Base-by-base conservation (phyloP, 35 echinoderm and acorn worm species). In the Eucidaris tribuloides region DNA sequence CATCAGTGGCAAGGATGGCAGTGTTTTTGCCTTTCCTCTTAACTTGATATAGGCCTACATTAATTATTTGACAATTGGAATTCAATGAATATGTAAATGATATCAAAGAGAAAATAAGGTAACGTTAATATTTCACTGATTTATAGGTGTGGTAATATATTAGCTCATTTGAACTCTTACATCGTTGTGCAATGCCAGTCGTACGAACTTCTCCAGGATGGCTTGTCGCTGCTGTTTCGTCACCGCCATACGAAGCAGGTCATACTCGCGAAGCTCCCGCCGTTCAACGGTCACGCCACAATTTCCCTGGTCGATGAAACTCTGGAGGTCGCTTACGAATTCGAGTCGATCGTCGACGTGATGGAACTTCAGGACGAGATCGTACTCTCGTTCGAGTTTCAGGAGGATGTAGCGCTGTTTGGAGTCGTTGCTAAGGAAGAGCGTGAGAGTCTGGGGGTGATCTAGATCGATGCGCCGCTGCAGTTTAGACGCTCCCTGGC, bases 301-400 rank as follows among this genome's bases (percentile, higher is more conserved):
- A 23, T 54, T 45, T 55, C 35, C 17, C 35, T 37, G 34, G 34
- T 38, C 54, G 15, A 86, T 42, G 71, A 86, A 86, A 11, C 42
- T 57, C 17, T 78, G 43, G 19, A 86, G 31, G 18, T 86, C 84
- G n/a, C 50, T 77, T 3, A 86, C 72, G 41, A 86, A 86, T 27
- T 52, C 65, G 25, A 77, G 50, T 29, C 84, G 71, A 22, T 77
- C 64, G 15, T 76, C 84, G 49, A 50, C 50, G 34, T 48, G 20
- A 46, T 78, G 65, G 46, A 86, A 86, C 58, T 77, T 86, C 7
- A 86, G 40, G 11, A 86, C 84, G 68, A 74, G 68, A 40, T 74
- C 68, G 11, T 74, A 64, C 54, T 86, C 84, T 43, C 78, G 76
- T 11, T 86, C 84, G 2, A 86, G 23, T 49, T 42, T 76, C 31